Evolutionary conservation across 1,140 invertebrate genomes (phyloP).

Genomic region (Chionoecetes opilio): DNA sequence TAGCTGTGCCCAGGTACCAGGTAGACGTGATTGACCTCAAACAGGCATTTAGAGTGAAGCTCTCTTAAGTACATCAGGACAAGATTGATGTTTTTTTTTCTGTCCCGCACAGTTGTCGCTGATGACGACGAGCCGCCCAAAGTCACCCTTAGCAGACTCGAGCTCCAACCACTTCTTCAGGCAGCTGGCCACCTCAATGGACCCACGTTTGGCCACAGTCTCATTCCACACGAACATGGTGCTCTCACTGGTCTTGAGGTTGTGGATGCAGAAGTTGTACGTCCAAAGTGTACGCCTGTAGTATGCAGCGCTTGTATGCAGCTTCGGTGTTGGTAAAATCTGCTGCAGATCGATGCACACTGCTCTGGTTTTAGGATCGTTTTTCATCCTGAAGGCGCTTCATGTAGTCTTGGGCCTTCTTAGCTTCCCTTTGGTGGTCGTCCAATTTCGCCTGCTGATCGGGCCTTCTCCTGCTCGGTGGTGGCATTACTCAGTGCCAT

Average conservation of each 20-base stretch:
- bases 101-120: constrained; percentile 11
- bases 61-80: not conserved
- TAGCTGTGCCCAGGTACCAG: not conserved
- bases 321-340: not conserved
- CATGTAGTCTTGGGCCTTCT: not conserved
- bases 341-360: constrained; percentile 10
- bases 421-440: not conserved
- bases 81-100: constrained; percentile 21
- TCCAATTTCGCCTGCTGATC: not conserved
- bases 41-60: not conserved
- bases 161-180: not conserved
- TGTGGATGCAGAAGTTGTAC: constrained; percentile 38
- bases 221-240: constrained; percentile 36
- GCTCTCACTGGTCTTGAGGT: not conserved
- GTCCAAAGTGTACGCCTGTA: not conserved
- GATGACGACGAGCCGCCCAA: not conserved
- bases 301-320: not conserved
- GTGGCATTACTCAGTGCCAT: not conserved
- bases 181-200: constrained; percentile 30
- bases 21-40: not conserved
- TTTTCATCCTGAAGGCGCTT: not conserved
- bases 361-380: not conserved
- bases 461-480: not conserved
- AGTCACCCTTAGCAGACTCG: not conserved
- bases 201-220: not conserved